Conservation (phyloP, 2,797 vertebrate species). For the Chloroceryle amazona region DNA sequence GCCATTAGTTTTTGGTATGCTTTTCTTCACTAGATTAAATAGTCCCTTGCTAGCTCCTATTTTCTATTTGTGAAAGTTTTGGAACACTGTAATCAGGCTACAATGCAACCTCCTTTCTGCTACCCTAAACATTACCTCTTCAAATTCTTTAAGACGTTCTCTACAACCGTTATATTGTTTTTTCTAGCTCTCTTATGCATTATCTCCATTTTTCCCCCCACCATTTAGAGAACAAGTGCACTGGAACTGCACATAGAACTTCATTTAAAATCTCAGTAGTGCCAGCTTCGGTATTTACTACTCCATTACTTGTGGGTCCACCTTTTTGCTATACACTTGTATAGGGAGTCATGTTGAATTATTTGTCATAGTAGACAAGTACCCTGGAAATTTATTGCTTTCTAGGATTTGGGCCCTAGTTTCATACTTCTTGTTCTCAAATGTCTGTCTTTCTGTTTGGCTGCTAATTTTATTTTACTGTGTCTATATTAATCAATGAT, state of each 20-base stretch:
- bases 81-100: not conserved
- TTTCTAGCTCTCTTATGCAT: not conserved
- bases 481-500: not conserved
- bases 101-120: not conserved
- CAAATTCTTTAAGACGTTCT: not conserved
- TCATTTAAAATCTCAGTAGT: not conserved
- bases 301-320: not conserved
- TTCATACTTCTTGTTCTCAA: not conserved
- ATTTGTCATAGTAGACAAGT: not conserved
- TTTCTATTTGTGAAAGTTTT: not conserved
- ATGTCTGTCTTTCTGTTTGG: not conserved
- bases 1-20: not conserved
- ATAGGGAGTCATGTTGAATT: not conserved
- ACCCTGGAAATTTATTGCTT: not conserved
- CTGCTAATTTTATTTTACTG: not conserved
- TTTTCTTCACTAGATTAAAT: not conserved
- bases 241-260: not conserved
- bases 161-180: not conserved
- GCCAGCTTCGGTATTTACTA: not conserved
- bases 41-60: not conserved
- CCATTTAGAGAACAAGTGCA: not conserved
- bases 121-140: not conserved
- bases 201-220: not conserved
- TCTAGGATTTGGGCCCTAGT: not conserved
- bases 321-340: not conserved